Percentiles rank a stretch among this genome's conserved stretches.
These are phyloP conservation scores for Diaprepes abbreviatus DNA, from an alignment of 2,888 invertebrate species.

Conservation along the genomic window DNA sequence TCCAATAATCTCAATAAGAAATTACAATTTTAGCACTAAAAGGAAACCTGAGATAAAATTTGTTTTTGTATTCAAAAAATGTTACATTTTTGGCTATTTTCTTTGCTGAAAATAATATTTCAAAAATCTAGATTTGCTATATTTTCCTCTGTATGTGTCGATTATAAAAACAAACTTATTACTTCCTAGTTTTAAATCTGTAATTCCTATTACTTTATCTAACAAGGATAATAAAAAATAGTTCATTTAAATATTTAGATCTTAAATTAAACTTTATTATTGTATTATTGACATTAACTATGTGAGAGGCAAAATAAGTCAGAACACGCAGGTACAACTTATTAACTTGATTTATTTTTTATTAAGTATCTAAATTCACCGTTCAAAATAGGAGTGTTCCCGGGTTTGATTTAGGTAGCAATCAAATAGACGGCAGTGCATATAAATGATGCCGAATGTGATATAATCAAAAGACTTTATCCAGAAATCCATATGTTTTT, in stretches of 20 bases:
- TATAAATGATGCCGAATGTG: slow-evolving; percentile 39
- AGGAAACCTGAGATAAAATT: too few species aligned
- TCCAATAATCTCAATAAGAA: too few species aligned
- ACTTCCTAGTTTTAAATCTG: slow-evolving; percentile 28
- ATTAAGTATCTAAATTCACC: slow-evolving; percentile 31
- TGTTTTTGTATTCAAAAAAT: too few species aligned
- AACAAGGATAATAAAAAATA: slow-evolving; percentile 44
- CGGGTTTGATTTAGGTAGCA: slow-evolving; percentile 22
- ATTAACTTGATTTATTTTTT: slow-evolving; percentile 46
- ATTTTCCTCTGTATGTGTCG: background rate
- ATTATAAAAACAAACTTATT: background rate
- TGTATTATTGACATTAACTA: slow-evolving; percentile 47
- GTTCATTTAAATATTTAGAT: slow-evolving; percentile 47
- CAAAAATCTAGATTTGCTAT: background rate
- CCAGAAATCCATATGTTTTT: slow-evolving; percentile 67
- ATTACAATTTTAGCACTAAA: too few species aligned
- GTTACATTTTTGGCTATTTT: too few species aligned
- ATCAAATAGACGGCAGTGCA: slow-evolving; percentile 24
- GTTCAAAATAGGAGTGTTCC: slow-evolving; percentile 13
- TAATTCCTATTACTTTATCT: slow-evolving; percentile 34
- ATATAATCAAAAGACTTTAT: slow-evolving; percentile 59
- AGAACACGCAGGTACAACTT: slow-evolving; percentile 39
- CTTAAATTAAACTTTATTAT: slow-evolving; percentile 49
- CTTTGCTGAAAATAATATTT: too few species aligned
- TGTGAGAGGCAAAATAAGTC: slow-evolving; percentile 43